Conservation (phyloP, 1,140 invertebrate species). For the Danaus melanippus region DNA sequence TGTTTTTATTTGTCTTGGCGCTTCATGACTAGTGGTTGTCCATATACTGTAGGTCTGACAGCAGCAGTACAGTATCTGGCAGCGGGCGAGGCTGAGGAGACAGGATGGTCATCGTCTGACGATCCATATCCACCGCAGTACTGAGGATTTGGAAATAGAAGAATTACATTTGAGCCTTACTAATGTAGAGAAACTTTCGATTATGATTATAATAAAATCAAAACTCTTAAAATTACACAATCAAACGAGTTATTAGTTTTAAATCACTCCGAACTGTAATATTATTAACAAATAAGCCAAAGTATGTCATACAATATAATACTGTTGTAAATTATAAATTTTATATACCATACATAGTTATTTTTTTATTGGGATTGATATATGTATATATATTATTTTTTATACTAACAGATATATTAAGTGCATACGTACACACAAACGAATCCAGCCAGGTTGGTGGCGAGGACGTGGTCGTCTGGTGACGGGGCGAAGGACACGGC, state of each 20-base stretch:
- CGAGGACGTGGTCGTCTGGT: slow-evolving; percentile 86
- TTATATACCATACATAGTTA: too few relatives aligned
- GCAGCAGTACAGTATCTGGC: slow-evolving; percentile 84
- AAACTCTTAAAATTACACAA: too few relatives aligned
- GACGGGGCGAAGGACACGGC: slow-evolving; percentile 87
- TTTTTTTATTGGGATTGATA: too few relatives aligned
- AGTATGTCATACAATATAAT: too few relatives aligned
- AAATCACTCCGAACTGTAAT: too few relatives aligned
- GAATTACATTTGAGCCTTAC: slow-evolving; percentile 1
- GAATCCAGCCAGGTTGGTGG: slow-evolving; percentile 92
- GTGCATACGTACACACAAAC: slow-evolving; percentile 91
- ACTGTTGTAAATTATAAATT: too few relatives aligned
- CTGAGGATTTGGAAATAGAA: slow-evolving; percentile 65
- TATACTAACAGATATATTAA: not conserved
- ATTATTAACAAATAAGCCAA: too few relatives aligned
- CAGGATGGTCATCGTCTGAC: slow-evolving; percentile 88
- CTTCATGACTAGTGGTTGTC: slow-evolving; percentile 79
- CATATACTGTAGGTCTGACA: slow-evolving; percentile 92
- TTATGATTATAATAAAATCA: too few relatives aligned
- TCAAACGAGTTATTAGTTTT: too few relatives aligned
- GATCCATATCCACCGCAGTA: slow-evolving; percentile 90
- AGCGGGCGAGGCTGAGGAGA: slow-evolving; percentile 94
- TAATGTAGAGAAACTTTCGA: too few relatives aligned
- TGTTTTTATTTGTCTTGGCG: too few relatives aligned
- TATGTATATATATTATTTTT: not conserved